phyloP scores from a whole-genome alignment of 2,113 vertebrate genomes.

The Emydocephalus ijimae region DNA sequence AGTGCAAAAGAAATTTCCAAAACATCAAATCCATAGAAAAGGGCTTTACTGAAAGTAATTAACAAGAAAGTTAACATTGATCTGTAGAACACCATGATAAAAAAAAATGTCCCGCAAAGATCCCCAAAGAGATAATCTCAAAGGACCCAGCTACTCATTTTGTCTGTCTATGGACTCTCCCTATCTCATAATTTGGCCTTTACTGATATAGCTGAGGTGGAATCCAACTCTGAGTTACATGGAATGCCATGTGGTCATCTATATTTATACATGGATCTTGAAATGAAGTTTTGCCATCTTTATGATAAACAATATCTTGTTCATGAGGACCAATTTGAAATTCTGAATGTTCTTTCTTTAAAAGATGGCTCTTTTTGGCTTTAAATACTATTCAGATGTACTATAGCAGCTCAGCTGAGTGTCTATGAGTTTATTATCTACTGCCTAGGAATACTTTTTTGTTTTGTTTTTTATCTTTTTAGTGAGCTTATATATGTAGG shows the following conservation, averaged over 20 bases:
- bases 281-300: constrained; percentile 36
- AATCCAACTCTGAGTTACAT: not conserved
- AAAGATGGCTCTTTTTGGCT: not conserved
- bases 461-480: not conserved
- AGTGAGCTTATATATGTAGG: constrained; percentile 3
- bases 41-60: not conserved
- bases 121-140: not conserved
- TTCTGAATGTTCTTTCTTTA: not conserved
- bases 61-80: not conserved
- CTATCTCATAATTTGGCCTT: not conserved
- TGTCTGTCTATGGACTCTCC: not conserved
- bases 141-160: not conserved
- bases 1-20: not conserved
- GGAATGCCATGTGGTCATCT: not conserved
- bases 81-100: not conserved
- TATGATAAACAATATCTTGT: constrained; percentile 11
- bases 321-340: constrained; percentile 16
- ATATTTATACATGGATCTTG: not conserved
- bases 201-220: not conserved
- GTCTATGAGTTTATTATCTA: constrained; percentile 30
- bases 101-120: not conserved
- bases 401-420: constrained; percentile 7
- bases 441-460: constrained; percentile 20
- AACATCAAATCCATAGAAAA: not conserved
- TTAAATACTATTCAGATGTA: constrained; percentile 20